A percentile compares a stretch with the other conserved stretches of the same genome.
Evolutionary conservation across 2,888 invertebrate species (phyloP).

Genomic region (Netelia inedita): DNA sequence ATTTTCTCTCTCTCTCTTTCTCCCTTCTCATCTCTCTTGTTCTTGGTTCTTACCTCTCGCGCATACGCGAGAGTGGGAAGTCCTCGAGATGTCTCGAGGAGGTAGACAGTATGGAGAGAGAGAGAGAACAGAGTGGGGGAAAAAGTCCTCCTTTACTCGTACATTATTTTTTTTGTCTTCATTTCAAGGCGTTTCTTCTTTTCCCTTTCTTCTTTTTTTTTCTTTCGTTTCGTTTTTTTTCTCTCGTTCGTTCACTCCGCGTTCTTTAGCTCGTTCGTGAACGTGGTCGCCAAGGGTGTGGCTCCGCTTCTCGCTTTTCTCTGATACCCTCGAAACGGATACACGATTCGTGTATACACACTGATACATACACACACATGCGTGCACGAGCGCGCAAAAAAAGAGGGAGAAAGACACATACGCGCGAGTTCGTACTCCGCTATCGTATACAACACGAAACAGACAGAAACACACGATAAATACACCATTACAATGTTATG

Average conservation of each 20-base stretch:
- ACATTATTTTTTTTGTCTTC: conserved; percentile 55
- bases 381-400: conserved; percentile 21
- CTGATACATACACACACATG: conserved; percentile 43
- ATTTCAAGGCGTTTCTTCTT: conserved; percentile 57
- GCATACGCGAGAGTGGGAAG: conserved; percentile 63
- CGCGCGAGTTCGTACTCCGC: conserved; percentile 32
- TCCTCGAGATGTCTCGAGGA: conserved; percentile 64
- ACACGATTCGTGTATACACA: conserved; percentile 57
- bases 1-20: conserved; percentile 43
- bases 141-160: conserved; percentile 67
- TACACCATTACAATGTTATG: conserved; percentile 79
- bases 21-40: conserved; percentile 27
- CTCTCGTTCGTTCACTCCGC: conserved; percentile 57
- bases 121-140: conserved; percentile 52
- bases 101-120: conserved; percentile 48
- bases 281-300: conserved; percentile 79
- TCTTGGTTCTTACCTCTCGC: conserved; percentile 48
- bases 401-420: conserved; percentile 51
- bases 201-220: conserved; percentile 42
- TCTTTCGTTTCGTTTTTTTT: conserved; percentile 27
- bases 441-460: conserved; percentile 55
- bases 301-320: conserved; percentile 76
- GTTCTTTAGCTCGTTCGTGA: conserved; percentile 63
- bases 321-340: conserved; percentile 68
- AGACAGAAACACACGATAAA: conserved; percentile 66